Conservation (phyloP, 2,797 vertebrate genomes). For the Anguilla obscura region DNA sequence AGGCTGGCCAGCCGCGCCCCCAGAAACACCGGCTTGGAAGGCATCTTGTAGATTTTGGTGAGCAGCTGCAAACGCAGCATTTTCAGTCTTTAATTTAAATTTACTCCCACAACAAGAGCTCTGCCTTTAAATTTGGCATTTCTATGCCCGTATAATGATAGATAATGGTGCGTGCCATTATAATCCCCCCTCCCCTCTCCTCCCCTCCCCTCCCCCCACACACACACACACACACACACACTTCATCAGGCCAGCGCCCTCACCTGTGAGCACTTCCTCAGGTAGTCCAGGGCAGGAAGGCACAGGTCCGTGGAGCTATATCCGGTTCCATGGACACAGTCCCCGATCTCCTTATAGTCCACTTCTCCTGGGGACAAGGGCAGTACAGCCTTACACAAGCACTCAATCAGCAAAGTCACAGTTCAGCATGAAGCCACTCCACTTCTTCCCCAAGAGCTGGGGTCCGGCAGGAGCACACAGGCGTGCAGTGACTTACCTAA, state of each 20-base stretch:
- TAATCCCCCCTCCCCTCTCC: background rate
- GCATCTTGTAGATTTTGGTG: slow-evolving; percentile 97
- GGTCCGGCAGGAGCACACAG: background rate
- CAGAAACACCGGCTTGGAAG: slow-evolving; percentile 90
- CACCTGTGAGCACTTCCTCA: slow-evolving; percentile 94
- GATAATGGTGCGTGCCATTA: background rate
- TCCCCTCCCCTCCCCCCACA: background rate
- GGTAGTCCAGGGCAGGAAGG: slow-evolving; percentile 92
- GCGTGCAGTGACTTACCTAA: slow-evolving; percentile 74
- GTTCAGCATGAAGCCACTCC: background rate
- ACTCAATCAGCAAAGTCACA: background rate
- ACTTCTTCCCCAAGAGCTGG: background rate
- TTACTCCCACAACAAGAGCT: background rate
- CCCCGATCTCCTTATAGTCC: slow-evolving; percentile 90
- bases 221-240: background rate
- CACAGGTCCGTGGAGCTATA: slow-evolving; percentile 90
- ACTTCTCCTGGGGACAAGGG: slow-evolving; percentile 77
- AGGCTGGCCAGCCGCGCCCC: slow-evolving; percentile 85
- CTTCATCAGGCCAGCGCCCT: background rate
- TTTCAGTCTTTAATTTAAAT: background rate
- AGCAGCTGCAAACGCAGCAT: slow-evolving; percentile 73
- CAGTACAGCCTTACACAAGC: slow-evolving; percentile 25
- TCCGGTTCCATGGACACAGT: slow-evolving; percentile 78
- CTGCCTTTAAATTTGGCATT: background rate
- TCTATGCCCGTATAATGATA: background rate